These are phyloP conservation scores for Hemicordylus capensis DNA, from an alignment of 2,113 vertebrate genomes.

Conservation along the genomic window DNA sequence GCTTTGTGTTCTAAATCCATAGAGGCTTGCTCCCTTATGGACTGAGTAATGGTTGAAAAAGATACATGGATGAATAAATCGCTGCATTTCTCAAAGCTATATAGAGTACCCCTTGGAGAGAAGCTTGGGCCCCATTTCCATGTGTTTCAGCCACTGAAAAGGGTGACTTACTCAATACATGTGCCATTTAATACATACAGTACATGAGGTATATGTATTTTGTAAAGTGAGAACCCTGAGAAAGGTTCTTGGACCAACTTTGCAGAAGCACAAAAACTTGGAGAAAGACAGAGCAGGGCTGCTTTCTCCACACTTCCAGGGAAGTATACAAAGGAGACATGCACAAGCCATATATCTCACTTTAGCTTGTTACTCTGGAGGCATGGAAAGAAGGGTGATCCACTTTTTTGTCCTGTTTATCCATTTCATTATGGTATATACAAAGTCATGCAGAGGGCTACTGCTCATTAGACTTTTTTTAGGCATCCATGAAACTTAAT, in stretches of 20 bases:
- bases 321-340: not conserved
- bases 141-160: not conserved
- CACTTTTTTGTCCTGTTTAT: not conserved
- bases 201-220: not conserved
- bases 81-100: not conserved
- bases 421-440: not conserved
- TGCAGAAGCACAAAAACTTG: not conserved
- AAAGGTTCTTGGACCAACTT: not conserved
- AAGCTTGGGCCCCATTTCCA: not conserved
- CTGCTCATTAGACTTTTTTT: not conserved
- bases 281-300: not conserved
- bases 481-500: too few relatives aligned
- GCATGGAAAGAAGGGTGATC: not conserved
- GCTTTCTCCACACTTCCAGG: not conserved
- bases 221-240: not conserved
- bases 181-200: not conserved
- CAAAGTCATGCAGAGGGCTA: not conserved
- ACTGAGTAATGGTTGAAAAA: not conserved
- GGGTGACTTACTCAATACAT: not conserved
- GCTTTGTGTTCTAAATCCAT: not conserved
- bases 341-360: not conserved
- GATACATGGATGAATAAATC: not conserved
- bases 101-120: not conserved
- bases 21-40: not conserved
- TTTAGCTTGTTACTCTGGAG: not conserved